These are phyloP conservation scores for Coecobrya sp. DNA, from an alignment of 2,888 invertebrate genomes.

Conservation along the genomic window DNA sequence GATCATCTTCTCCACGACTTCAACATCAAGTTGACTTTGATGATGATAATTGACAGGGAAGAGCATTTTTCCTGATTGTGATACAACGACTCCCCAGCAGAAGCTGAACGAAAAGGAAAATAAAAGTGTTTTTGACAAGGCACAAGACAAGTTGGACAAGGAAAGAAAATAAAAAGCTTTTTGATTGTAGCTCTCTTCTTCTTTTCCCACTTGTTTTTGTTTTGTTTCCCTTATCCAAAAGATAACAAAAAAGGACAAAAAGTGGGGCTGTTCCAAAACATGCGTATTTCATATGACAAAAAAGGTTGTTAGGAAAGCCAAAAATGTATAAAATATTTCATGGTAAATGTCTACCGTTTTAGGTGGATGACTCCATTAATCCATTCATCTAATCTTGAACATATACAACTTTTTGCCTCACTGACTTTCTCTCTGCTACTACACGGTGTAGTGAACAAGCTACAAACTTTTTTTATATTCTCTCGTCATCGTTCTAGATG, in stretches of 20 bases:
- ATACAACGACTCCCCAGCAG: neutral
- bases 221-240: neutral
- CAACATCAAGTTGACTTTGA: constrained; percentile 11
- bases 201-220: neutral
- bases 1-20: neutral
- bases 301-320: too few relatives aligned
- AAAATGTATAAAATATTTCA: too few relatives aligned
- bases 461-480: neutral
- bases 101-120: neutral
- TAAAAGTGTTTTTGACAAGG: constrained; percentile 26
- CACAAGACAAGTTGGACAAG: constrained; percentile 30
- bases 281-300: neutral
- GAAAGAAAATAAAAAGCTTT: constrained; percentile 64
- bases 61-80: constrained; percentile 69
- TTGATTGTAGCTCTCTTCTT: constrained; percentile 28
- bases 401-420: neutral
- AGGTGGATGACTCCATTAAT: constrained; percentile 18
- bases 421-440: constrained; percentile 36
- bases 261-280: neutral
- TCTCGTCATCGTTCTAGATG: neutral
- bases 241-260: neutral
- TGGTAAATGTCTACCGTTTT: too few relatives aligned
- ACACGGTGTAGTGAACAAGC: neutral
- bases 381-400: too few relatives aligned
- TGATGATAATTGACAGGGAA: constrained; percentile 71